phyloP scores from a whole-genome alignment of 1,140 invertebrate species.

The Tetranychus urticae region DNA sequence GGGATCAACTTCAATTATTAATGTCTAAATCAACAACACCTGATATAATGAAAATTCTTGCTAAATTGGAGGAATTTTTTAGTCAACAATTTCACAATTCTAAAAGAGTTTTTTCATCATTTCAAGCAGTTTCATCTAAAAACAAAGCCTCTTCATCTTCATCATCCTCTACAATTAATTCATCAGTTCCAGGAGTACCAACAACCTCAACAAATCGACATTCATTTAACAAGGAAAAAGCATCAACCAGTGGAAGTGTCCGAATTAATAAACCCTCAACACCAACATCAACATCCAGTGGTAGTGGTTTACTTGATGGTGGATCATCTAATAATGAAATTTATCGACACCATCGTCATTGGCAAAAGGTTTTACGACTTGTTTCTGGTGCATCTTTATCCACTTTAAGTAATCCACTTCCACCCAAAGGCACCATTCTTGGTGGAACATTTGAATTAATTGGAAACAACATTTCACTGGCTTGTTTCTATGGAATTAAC shows the following conservation, averaged over 20 bases:
- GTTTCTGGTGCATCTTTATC: slow-evolving; percentile 47
- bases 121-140: slow-evolving; percentile 36
- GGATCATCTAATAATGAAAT: too few species aligned
- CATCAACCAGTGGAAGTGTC: slow-evolving; percentile 14
- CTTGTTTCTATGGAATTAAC: slow-evolving; percentile 91
- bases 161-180: background rate
- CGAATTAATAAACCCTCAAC: background rate
- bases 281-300: background rate
- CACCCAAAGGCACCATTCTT: slow-evolving; percentile 48
- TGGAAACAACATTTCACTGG: slow-evolving; percentile 66
- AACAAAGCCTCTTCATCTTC: background rate
- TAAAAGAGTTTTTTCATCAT: slow-evolving; percentile 59
- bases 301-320: background rate
- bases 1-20: slow-evolving; percentile 87
- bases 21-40: slow-evolving; percentile 88
- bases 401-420: slow-evolving; percentile 40
- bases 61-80: slow-evolving; percentile 89
- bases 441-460: slow-evolving; percentile 79
- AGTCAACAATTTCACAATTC: slow-evolving; percentile 80
- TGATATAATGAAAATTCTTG: slow-evolving; percentile 83
- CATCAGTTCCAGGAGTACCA: background rate
- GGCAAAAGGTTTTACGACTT: slow-evolving; percentile 52
- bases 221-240: slow-evolving; percentile 15
- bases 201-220: background rate
- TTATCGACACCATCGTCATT: slow-evolving; percentile 57